Conservation (phyloP, 1,140 invertebrate species). For the Steinernema khuongi region DNA sequence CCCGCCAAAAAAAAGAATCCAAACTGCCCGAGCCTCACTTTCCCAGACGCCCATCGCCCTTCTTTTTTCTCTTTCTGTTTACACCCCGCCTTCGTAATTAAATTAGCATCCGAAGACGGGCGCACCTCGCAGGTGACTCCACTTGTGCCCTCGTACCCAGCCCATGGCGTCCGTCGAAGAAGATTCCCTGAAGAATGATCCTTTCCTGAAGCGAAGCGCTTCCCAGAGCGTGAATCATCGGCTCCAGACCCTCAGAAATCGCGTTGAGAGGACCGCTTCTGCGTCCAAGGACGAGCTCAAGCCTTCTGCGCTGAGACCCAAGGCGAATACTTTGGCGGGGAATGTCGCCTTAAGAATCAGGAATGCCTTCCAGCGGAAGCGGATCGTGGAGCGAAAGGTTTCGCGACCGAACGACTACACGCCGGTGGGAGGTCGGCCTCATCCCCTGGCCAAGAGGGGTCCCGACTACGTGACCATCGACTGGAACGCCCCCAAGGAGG, state of each 20-base stretch:
- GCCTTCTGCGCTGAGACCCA: background rate
- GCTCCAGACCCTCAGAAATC: background rate
- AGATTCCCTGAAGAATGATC: background rate
- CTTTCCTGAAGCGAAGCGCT: background rate
- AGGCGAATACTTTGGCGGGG: background rate
- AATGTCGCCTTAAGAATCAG: background rate
- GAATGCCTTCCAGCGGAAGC: background rate
- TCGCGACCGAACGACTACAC: background rate
- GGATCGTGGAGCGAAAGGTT: background rate
- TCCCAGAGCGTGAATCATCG: background rate
- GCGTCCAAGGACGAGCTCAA: background rate
- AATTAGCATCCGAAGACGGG: background rate
- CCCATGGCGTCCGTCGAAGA: too few relatives aligned
- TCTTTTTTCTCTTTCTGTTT: background rate
- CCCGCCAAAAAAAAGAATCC: background rate
- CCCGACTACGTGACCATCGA: too few relatives aligned
- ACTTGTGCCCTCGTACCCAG: background rate
- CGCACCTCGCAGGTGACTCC: background rate
- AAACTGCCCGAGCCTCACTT: background rate
- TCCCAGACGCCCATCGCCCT: background rate
- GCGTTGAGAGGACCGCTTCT: conserved; percentile 49
- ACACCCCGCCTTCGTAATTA: background rate
- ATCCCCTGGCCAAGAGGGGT: too few relatives aligned
- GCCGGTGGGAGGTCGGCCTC: too few relatives aligned
- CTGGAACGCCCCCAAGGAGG: too few relatives aligned